Evolutionary conservation across 2,888 invertebrate genomes (phyloP).

Genomic region (Exocentrus adspersus): DNA sequence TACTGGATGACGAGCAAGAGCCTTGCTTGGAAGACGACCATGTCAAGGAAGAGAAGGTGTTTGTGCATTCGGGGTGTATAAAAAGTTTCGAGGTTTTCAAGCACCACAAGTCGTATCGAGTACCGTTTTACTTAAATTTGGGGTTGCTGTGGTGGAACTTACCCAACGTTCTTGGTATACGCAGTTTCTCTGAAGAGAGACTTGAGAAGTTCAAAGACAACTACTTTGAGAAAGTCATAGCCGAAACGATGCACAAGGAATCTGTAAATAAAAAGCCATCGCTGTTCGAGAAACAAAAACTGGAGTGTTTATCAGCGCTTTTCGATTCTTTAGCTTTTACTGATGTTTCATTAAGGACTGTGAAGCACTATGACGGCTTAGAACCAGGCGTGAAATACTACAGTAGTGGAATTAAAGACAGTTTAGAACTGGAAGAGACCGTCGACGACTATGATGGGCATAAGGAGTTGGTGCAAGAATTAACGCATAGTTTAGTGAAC

Average conservation of each 20-base stretch:
- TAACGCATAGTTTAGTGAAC: slow-evolving; percentile 56
- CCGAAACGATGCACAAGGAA: background rate
- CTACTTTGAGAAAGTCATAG: too few species aligned
- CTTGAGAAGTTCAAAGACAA: slow-evolving; percentile 25
- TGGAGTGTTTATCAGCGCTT: slow-evolving; percentile 29
- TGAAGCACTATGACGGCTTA: slow-evolving; percentile 35
- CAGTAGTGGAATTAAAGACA: slow-evolving; percentile 56
- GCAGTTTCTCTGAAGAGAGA: slow-evolving; percentile 29
- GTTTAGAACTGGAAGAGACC: slow-evolving; percentile 60
- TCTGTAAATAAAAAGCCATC: background rate
- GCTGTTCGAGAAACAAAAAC: slow-evolving; percentile 13
- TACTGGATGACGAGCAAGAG: slow-evolving; percentile 37
- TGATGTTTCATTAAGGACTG: slow-evolving; percentile 50
- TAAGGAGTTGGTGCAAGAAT: slow-evolving; percentile 53
- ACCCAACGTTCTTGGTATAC: slow-evolving; percentile 45
- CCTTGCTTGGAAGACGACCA: slow-evolving; percentile 12
- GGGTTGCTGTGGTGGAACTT: slow-evolving; percentile 50
- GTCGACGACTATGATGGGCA: slow-evolving; percentile 50
- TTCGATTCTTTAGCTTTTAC: slow-evolving; percentile 41
- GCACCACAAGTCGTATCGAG: slow-evolving; percentile 34
- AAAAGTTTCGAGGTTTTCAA: slow-evolving; percentile 48
- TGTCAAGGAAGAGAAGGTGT: slow-evolving; percentile 16
- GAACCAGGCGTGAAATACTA: slow-evolving; percentile 57
- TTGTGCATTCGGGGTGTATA: slow-evolving; percentile 46
- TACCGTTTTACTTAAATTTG: slow-evolving; percentile 50